Evolutionary conservation across 1,140 invertebrate genomes (phyloP).

Genomic region (Hydropsyche tenuis): DNA sequence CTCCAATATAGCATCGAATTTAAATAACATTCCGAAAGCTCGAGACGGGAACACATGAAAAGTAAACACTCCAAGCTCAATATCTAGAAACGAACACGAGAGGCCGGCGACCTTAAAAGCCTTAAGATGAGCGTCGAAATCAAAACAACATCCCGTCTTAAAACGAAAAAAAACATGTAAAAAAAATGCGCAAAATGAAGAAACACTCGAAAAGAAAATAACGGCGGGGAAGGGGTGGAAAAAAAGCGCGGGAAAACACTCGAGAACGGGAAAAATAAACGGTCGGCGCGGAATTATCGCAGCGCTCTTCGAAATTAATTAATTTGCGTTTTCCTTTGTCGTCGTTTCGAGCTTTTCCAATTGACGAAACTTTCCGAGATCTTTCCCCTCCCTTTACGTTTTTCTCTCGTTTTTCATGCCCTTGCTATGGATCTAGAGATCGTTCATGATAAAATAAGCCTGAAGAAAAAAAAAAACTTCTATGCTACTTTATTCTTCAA

Average conservation of each 20-base stretch:
- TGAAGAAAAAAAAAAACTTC: too few species aligned
- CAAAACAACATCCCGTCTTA: too few species aligned
- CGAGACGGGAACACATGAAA: too few species aligned
- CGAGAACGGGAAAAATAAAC: not conserved
- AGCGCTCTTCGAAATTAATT: not conserved
- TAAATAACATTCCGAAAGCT: too few species aligned
- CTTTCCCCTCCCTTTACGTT: not conserved
- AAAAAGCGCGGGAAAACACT: not conserved
- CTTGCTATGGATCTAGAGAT: not conserved
- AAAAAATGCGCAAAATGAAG: too few species aligned
- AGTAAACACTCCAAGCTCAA: too few species aligned
- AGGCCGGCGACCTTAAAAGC: too few species aligned
- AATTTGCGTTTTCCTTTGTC: slow-evolving; percentile 9
- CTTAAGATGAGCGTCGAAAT: too few species aligned
- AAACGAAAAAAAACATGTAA: too few species aligned
- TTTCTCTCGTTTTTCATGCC: not conserved
- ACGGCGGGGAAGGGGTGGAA: not conserved
- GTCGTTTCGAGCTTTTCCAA: slow-evolving; percentile 17
- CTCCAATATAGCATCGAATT: not conserved
- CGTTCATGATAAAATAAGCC: too few species aligned
- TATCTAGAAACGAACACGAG: too few species aligned
- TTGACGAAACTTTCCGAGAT: not conserved
- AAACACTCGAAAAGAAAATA: not conserved
- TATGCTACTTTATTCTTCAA: too few species aligned
- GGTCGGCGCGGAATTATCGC: slow-evolving; percentile 3